Evolutionary conservation across 2,888 invertebrate genomes (phyloP).

Genomic region (Cephus pygmeus): DNA sequence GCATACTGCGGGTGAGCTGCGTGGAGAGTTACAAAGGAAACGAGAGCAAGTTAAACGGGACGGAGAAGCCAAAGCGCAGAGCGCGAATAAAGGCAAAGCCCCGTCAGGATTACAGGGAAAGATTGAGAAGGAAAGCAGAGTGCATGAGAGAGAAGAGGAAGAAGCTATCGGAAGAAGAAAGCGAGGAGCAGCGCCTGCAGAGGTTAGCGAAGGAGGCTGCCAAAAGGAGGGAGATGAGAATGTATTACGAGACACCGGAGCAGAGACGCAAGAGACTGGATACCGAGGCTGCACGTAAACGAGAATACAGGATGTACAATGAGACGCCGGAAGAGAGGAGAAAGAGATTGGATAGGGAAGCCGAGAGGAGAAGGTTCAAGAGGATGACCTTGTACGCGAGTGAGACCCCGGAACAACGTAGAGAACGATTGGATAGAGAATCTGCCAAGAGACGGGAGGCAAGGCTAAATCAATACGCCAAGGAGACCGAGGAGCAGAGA

Average conservation of each 20-base stretch:
- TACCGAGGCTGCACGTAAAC: constrained; percentile 52
- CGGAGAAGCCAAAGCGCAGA: constrained; percentile 29
- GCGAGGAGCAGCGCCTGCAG: constrained; percentile 39
- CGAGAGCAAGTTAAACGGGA: constrained; percentile 14
- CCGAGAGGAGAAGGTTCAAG: constrained; percentile 52
- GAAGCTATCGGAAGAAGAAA: constrained; percentile 46
- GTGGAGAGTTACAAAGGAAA: constrained; percentile 20
- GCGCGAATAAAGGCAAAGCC: constrained; percentile 24
- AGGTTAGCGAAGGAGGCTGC: constrained; percentile 48
- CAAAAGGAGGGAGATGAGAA: constrained; percentile 50
- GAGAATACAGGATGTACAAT: constrained; percentile 53
- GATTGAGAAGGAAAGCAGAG: constrained; percentile 43
- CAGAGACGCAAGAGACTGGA: constrained; percentile 51
- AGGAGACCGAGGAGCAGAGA: constrained; percentile 51
- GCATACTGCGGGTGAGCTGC: constrained; percentile 16
- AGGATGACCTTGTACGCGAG: constrained; percentile 49
- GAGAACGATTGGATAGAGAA: constrained; percentile 50
- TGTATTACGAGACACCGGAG: constrained; percentile 55
- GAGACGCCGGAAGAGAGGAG: constrained; percentile 54
- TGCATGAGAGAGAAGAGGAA: constrained; percentile 51
- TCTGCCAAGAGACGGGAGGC: constrained; percentile 52
- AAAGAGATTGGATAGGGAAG: constrained; percentile 51
- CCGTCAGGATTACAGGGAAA: constrained; percentile 39
- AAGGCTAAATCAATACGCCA: constrained; percentile 52
- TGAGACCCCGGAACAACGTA: constrained; percentile 50